phyloP scores from a whole-genome alignment of 2,888 invertebrate species.

The Phanerotoma sp. region DNA sequence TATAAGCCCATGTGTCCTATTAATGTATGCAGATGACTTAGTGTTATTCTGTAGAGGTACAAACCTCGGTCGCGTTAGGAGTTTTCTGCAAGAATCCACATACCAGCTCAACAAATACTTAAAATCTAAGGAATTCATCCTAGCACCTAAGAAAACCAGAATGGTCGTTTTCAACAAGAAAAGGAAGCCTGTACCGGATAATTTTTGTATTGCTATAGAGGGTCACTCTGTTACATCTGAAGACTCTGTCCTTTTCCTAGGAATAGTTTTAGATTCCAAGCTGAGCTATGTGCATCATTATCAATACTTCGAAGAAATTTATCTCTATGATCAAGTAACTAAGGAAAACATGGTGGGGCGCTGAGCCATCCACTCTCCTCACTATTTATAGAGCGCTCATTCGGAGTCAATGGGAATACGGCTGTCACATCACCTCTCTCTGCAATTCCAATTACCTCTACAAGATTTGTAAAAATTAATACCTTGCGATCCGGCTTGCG shows the following conservation, averaged over 20 bases:
- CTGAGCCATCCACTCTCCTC: neutral
- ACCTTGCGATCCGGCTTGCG: neutral
- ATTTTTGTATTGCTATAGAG: neutral
- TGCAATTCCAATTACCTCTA: neutral
- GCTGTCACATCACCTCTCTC: neutral
- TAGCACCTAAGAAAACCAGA: conserved; percentile 2
- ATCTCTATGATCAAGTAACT: neutral
- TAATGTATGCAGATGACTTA: conserved; percentile 1
- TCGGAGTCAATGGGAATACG: neutral
- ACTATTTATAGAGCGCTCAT: neutral
- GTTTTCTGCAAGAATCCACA: neutral
- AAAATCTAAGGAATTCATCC: neutral
- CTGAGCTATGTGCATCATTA: neutral
- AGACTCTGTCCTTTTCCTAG: neutral
- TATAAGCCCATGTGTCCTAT: neutral
- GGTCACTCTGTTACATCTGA: no score
- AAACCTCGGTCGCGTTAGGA: neutral
- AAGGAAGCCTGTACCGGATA: conserved; percentile 5
- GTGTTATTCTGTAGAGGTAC: neutral
- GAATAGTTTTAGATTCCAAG: neutral
- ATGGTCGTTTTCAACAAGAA: neutral
- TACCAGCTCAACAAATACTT: neutral
- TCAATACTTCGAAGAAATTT: neutral
- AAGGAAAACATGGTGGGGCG: neutral
- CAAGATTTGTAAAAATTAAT: neutral